These are phyloP conservation scores for Coelopa frigida DNA, from an alignment of 1,140 invertebrate species.

Conservation along the genomic window DNA sequence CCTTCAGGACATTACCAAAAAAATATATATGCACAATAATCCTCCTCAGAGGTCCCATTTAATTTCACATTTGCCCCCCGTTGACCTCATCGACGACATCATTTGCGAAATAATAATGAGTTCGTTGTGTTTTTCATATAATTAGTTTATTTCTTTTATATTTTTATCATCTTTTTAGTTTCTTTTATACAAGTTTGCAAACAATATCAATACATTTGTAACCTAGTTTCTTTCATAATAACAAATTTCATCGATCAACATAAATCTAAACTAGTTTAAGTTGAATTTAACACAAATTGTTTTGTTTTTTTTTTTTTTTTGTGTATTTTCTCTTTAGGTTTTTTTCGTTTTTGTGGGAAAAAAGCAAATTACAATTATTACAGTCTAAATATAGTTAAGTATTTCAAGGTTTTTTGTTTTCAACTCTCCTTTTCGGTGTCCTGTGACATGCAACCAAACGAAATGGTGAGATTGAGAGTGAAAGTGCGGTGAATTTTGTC, in stretches of 20 bases:
- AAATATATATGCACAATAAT: neutral
- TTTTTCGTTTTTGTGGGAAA: neutral
- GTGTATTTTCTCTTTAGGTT: neutral
- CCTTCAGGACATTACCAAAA: neutral
- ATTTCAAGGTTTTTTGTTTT: neutral
- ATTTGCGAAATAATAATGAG: conserved; percentile 8
- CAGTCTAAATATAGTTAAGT: conserved; percentile 5
- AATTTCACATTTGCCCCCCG: conserved; percentile 1
- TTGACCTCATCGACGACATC: conserved; percentile 2
- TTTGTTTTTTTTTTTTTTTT: neutral
- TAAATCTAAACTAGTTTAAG: neutral
- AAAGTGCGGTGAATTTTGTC: too few relatives aligned
- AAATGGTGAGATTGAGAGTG: too few relatives aligned
- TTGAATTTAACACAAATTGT: neutral
- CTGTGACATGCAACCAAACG: too few relatives aligned
- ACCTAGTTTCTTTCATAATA: too few relatives aligned
- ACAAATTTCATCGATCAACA: conserved; percentile 10
- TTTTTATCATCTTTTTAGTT: conserved; percentile 4
- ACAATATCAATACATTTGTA: conserved; percentile 12
- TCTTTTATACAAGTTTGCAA: conserved; percentile 5
- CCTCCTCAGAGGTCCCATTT: conserved; percentile 4
- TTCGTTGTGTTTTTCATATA: too few relatives aligned
- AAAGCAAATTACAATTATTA: neutral
- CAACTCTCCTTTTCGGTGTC: too few relatives aligned
- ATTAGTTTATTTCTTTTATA: too few relatives aligned